Evolutionary conservation across 2,888 invertebrate species (phyloP).

Genomic region (Cloeon dipterum): DNA sequence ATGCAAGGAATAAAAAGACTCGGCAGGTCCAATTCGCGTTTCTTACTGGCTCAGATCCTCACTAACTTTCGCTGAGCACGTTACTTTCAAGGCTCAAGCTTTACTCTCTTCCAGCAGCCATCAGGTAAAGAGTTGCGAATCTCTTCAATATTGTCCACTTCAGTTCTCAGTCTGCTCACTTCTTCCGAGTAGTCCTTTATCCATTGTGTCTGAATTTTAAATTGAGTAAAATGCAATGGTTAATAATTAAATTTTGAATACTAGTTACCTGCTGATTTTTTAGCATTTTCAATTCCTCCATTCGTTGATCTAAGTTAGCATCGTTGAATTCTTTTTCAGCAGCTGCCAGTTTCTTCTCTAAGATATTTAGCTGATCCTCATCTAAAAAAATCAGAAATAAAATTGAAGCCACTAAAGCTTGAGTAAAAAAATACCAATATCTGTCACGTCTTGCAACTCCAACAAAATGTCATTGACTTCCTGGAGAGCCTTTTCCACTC

Average conservation of each 20-base stretch:
- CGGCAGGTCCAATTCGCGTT: too few relatives aligned
- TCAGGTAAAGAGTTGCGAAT: conserved; percentile 60
- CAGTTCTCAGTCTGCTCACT: conserved; percentile 37
- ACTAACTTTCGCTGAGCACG: too few relatives aligned
- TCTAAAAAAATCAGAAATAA: conserved; percentile 16
- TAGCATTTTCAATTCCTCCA: conserved; percentile 47
- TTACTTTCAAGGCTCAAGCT: conserved; percentile 39
- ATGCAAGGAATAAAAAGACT: too few relatives aligned
- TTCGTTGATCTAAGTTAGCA: conserved; percentile 51
- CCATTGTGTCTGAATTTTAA: conserved; percentile 27
- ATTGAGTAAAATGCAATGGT: neutral
- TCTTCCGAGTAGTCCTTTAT: conserved; percentile 62
- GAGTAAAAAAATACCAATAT: conserved; percentile 23
- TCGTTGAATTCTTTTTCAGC: conserved; percentile 47
- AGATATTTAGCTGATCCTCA: conserved; percentile 16
- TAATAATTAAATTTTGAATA: conserved; percentile 1
- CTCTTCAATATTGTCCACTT: conserved; percentile 62
- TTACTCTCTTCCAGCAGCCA: conserved; percentile 53
- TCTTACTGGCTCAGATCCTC: too few relatives aligned
- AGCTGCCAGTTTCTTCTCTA: conserved; percentile 38
- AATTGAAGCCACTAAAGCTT: conserved; percentile 4
- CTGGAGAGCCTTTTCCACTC: conserved; percentile 55
- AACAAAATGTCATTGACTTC: conserved; percentile 57
- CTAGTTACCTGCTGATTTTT: conserved; percentile 34
- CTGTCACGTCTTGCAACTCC: conserved; percentile 48